phyloP scores from a whole-genome alignment of 2,888 invertebrate genomes.

The Mythimna loreyi region DNA sequence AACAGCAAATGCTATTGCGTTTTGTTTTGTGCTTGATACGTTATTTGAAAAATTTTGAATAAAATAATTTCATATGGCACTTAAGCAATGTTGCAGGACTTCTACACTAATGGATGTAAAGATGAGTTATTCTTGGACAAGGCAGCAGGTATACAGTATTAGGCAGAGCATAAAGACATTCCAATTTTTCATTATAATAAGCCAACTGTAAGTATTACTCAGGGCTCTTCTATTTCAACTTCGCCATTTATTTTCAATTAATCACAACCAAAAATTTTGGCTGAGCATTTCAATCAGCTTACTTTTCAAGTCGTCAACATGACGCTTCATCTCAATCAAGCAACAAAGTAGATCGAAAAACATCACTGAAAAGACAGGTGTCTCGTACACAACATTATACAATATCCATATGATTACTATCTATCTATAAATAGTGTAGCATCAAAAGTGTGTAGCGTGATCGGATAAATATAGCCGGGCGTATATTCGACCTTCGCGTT shows the following conservation, averaged over 20 bases:
- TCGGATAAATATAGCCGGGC: slow-evolving; percentile 65
- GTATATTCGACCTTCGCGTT: slow-evolving; percentile 69
- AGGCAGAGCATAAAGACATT: not conserved
- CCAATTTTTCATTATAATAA: not conserved
- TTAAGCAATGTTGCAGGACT: not conserved
- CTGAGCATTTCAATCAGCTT: not conserved
- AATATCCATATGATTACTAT: slow-evolving; percentile 35
- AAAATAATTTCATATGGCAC: not conserved
- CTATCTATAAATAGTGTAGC: slow-evolving; percentile 46
- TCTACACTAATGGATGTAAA: not conserved
- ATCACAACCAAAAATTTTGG: not conserved
- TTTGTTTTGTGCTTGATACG: no score
- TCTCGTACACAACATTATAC: slow-evolving; percentile 27
- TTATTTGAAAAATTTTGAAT: no score
- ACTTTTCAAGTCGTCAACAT: slow-evolving; percentile 8
- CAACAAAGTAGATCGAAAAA: slow-evolving; percentile 8
- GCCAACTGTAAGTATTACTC: not conserved
- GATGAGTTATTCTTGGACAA: slow-evolving; percentile 15
- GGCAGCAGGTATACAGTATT: not conserved
- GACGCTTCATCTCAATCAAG: slow-evolving; percentile 8
- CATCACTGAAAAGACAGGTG: slow-evolving; percentile 42
- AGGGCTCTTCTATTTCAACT: not conserved
- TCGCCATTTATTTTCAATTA: not conserved
- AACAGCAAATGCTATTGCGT: not conserved
- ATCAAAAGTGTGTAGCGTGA: slow-evolving; percentile 57